Conservation (phyloP, 35 echinoderm and acorn worm genomes). For the Apostichopus parvimensis region DNA sequence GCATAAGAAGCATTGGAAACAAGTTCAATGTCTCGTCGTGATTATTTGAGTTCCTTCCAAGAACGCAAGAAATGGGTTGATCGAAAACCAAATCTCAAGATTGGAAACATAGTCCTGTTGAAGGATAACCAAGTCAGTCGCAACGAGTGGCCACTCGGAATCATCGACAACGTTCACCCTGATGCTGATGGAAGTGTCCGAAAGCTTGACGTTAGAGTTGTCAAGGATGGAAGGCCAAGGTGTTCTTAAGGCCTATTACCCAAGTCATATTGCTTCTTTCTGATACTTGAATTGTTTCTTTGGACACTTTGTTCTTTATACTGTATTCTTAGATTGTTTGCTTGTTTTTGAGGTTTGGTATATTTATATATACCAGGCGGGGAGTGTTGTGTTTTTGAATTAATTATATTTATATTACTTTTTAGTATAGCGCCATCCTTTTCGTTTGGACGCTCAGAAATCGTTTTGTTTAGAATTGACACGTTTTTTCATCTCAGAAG, state of each 20-base stretch:
- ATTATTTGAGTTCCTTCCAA: conserved; percentile 49
- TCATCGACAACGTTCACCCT: conserved; percentile 13
- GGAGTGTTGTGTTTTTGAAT: conserved; percentile 1
- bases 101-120: conserved; percentile 59
- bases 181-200: conserved; percentile 41
- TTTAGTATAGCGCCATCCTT: too few relatives aligned
- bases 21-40: conserved; percentile 53
- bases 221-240: conserved; percentile 1
- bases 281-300: background rate
- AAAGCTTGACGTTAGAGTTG: conserved; percentile 49
- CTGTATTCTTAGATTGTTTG: background rate
- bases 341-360: background rate
- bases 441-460: too few relatives aligned
- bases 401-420: too few relatives aligned
- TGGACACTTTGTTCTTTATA: background rate
- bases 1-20: conserved; percentile 38
- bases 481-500: too few relatives aligned
- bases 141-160: conserved; percentile 55
- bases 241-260: conserved; percentile 19
- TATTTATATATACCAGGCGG: conserved; percentile 38
- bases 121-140: conserved; percentile 38
- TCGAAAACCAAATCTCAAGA: conserved; percentile 17
- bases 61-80: conserved; percentile 54
- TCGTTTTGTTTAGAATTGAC: too few relatives aligned
- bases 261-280: background rate